These are phyloP conservation scores for Drosophila niveifrons DNA, from an alignment of 2,888 invertebrate genomes.

Conservation along the genomic window DNA sequence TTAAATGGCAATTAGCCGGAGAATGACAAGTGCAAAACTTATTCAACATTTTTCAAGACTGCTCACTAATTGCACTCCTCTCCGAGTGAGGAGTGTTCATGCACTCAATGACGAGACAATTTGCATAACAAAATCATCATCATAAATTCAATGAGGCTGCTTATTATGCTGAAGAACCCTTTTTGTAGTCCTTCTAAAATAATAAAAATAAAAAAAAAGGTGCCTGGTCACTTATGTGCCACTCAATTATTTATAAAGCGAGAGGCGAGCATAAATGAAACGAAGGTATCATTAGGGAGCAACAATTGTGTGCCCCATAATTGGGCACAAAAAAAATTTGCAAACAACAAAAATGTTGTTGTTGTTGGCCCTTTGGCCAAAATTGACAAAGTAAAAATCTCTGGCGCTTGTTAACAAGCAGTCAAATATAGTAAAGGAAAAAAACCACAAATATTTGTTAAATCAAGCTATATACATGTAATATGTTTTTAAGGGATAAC, in stretches of 20 bases:
- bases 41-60: slow-evolving; percentile 7
- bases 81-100: slow-evolving; percentile 27
- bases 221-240: slow-evolving; percentile 59
- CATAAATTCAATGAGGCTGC: slow-evolving; percentile 74
- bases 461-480: slow-evolving; percentile 9
- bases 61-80: slow-evolving; percentile 51
- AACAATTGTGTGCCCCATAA: slow-evolving; percentile 25
- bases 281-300: slow-evolving; percentile 35
- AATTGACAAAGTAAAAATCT: neutral
- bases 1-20: slow-evolving; percentile 53
- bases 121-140: slow-evolving; percentile 67
- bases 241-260: slow-evolving; percentile 73
- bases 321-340: slow-evolving; percentile 22
- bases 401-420: neutral
- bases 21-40: slow-evolving; percentile 17
- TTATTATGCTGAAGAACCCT: slow-evolving; percentile 42
- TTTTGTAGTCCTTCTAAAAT: slow-evolving; percentile 28
- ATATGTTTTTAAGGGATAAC: slow-evolving; percentile 1
- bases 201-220: slow-evolving; percentile 41
- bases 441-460: neutral
- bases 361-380: slow-evolving; percentile 1
- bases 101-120: slow-evolving; percentile 34
- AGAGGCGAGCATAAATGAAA: slow-evolving; percentile 22
- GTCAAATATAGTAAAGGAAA: neutral
- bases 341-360: neutral